phyloP scores from a whole-genome alignment of 2,888 invertebrate species.

The Phyto melanocephala region DNA sequence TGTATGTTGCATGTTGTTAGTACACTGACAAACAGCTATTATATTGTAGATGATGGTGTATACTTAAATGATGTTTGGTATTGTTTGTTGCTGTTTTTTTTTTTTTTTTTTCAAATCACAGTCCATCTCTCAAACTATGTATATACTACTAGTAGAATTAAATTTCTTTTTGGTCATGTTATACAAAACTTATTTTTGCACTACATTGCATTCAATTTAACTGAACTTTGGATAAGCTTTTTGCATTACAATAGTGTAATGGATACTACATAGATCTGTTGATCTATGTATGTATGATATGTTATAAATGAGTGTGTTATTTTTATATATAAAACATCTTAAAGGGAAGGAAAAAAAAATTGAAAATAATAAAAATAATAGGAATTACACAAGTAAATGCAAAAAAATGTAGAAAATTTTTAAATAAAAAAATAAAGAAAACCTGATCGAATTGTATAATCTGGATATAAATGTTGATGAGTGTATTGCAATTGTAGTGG shows the following conservation, averaged over 20 bases:
- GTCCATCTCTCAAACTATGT: constrained; percentile 35
- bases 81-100: neutral
- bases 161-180: constrained; percentile 10
- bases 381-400: constrained; percentile 16
- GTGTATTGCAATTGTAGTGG: neutral
- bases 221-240: constrained; percentile 42
- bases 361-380: constrained; percentile 32
- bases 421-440: constrained; percentile 4
- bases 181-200: constrained; percentile 55
- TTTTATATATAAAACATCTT: constrained; percentile 17
- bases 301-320: neutral
- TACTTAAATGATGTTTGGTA: constrained; percentile 42
- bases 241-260: constrained; percentile 37
- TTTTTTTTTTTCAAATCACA: constrained; percentile 22
- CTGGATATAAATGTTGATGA: neutral
- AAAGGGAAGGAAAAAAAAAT: constrained; percentile 33
- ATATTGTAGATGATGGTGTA: constrained; percentile 5
- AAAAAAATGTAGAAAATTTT: neutral
- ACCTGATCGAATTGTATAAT: constrained; percentile 19
- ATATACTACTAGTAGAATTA: too few species aligned
- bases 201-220: constrained; percentile 60
- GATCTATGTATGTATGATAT: neutral
- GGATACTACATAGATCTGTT: neutral
- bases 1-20: constrained; percentile 55
- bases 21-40: constrained; percentile 12